Evolutionary conservation across 23 tunicate species (phyloP).

Genomic region (Halocynthia roretzi): DNA sequence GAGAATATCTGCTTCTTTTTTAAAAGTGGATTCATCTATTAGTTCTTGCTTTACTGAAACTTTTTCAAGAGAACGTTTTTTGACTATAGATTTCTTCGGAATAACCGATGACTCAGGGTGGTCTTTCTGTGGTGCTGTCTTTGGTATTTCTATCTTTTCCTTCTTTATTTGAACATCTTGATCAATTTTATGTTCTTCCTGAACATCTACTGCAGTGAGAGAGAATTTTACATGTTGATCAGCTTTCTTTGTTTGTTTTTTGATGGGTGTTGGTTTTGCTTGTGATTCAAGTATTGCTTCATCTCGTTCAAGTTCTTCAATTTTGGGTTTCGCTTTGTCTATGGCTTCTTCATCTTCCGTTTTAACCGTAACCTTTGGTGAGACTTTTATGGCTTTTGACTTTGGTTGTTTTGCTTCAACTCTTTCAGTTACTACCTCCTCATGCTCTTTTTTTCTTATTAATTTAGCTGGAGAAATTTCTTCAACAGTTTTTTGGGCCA

Average conservation of each 20-base stretch:
- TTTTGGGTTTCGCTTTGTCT: not conserved
- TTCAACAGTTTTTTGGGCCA: no score
- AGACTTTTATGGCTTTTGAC: not conserved
- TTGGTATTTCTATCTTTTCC: not conserved
- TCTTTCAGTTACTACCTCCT: not conserved
- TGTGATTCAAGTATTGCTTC: not conserved
- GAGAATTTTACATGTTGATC: not conserved
- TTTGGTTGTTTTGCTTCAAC: not conserved
- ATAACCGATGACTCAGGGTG: not conserved
- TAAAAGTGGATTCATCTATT: not conserved
- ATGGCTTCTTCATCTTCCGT: not conserved
- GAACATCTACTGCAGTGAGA: not conserved
- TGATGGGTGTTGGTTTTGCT: not conserved
- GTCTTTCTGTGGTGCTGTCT: not conserved
- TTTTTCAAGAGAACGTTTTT: conserved; percentile 21
- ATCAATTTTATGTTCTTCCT: not conserved
- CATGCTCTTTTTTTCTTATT: not conserved
- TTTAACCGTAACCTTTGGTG: not conserved
- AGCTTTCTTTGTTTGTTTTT: conserved; percentile 13
- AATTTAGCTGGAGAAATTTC: no score
- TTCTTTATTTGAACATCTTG: not conserved
- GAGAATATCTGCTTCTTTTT: conserved; percentile 4
- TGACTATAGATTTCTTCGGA: not conserved
- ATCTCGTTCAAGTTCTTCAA: not conserved
- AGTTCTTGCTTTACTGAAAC: conserved; percentile 5